Evolutionary conservation across 2,888 invertebrate genomes (phyloP), one percentile per base, ranked within the genome.

Genomic region (Erebia palarica): DNA sequence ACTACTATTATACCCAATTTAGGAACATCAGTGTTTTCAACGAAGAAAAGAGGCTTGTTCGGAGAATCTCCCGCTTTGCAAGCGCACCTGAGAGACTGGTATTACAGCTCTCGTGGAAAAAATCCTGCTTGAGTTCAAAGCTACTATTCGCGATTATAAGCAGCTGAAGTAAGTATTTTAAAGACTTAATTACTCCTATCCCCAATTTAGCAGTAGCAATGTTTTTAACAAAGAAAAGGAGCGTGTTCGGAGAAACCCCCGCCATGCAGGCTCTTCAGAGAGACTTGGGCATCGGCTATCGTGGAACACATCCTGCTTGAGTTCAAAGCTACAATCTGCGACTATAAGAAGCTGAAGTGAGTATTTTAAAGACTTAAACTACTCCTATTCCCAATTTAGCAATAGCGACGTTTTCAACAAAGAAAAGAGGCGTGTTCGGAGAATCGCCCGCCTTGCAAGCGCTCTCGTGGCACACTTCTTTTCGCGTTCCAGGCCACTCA

Each of bases 331-430:
- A 95, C 96, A 68, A 96, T 97, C 73, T 95, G 96, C 82, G 94
- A 96, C 8, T 98, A 98, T 81, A 94, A 96, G 75, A 95, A 95
- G 71, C 97, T 97, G 85, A 96, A 95, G 96, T 97, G 78, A 88
- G 89, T 82, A 13, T n/a, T n/a, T n/a, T n/a, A n/a, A 53, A 11
- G 14, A 42, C 4, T 14, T 78, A n/a, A 88, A 81, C 84, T 3
- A 77, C 82, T 0, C 84, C 87, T 21, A 85, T 88, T 80, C 84
- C 80, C 1, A 87, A 87, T 69, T 69, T 84, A 18, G 82, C 85
- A 0, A 84, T 85, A 5, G 79, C 86, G 0, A 86, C 85, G 0
- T 82, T 84, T 0, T 61, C 85, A 7, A 53, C 58, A 0, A 73
- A 82, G 0, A 84, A 1, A 7, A 95, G 95, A 9, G 95, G 96